phyloP scores from a whole-genome alignment of 2,888 invertebrate species.

The Magallana nippona region DNA sequence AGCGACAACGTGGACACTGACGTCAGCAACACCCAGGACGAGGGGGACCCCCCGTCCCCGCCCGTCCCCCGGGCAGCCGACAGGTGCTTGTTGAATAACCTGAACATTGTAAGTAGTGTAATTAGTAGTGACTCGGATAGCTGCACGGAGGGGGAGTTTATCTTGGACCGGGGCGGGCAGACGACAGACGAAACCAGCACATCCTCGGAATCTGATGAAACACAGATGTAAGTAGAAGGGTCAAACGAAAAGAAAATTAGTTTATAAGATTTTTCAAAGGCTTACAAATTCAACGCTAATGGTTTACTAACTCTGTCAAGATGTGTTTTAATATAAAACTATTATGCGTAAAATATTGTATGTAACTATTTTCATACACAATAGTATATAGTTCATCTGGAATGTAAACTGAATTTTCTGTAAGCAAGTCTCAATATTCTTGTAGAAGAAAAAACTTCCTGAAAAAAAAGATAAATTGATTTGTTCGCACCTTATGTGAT shows the following conservation, averaged over 20 bases:
- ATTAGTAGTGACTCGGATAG: constrained; percentile 65
- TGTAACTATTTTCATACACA: too few relatives aligned
- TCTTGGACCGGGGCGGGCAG: constrained; percentile 53
- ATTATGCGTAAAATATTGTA: too few relatives aligned
- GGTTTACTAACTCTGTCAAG: too few relatives aligned
- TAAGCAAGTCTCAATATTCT: too few relatives aligned
- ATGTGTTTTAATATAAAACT: too few relatives aligned
- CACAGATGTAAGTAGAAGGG: constrained; percentile 61
- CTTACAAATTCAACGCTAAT: too few relatives aligned
- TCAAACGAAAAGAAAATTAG: background rate
- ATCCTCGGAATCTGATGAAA: constrained; percentile 66
- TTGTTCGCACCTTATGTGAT: too few relatives aligned
- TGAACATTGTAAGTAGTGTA: constrained; percentile 50
- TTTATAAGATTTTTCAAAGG: too few relatives aligned
- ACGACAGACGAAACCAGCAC: constrained; percentile 61
- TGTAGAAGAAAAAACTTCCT: too few relatives aligned
- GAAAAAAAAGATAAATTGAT: too few relatives aligned
- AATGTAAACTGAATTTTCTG: too few relatives aligned
- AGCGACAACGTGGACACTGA: constrained; percentile 65
- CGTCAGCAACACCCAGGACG: constrained; percentile 63
- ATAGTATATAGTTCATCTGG: too few relatives aligned
- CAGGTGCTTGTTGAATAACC: constrained; percentile 45
- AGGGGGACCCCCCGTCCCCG: constrained; percentile 58
- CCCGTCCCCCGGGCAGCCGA: constrained; percentile 45
- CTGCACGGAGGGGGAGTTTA: constrained; percentile 60